phyloP scores from a whole-genome alignment of 2,113 vertebrate genomes.

The Labeo rohita region DNA sequence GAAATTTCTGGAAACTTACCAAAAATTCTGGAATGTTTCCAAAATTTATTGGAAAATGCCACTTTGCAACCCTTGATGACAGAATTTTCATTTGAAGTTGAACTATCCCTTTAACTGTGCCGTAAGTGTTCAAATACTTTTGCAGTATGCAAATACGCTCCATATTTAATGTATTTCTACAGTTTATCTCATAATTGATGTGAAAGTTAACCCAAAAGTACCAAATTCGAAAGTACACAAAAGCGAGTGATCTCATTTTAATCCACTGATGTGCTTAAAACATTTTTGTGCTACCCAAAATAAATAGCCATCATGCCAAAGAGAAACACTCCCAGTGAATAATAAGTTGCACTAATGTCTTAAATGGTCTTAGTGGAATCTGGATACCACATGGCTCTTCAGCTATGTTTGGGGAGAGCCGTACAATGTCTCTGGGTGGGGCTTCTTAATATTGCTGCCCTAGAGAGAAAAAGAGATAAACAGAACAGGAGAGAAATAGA shows the following conservation, averaged over 20 bases:
- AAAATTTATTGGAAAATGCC: no score
- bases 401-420: slow-evolving; percentile 24
- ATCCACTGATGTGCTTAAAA: background rate
- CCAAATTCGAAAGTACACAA: background rate
- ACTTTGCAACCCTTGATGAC: no score
- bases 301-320: background rate
- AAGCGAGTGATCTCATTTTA: background rate
- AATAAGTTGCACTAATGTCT: slow-evolving; percentile 4
- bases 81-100: background rate
- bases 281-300: background rate
- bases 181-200: background rate
- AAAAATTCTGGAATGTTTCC: no score
- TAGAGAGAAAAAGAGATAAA: slow-evolving; percentile 4
- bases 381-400: slow-evolving; percentile 41
- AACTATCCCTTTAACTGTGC: background rate
- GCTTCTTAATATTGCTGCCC: background rate
- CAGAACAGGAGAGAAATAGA: background rate
- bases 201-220: background rate
- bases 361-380: slow-evolving; percentile 41
- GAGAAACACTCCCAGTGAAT: background rate
- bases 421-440: slow-evolving; percentile 17
- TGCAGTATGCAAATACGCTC: background rate
- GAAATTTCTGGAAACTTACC: no score
- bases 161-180: background rate
- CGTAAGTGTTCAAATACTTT: background rate